Evolutionary conservation across 2,888 invertebrate genomes (phyloP).

Genomic region (Mechanitis mazaeus): DNA sequence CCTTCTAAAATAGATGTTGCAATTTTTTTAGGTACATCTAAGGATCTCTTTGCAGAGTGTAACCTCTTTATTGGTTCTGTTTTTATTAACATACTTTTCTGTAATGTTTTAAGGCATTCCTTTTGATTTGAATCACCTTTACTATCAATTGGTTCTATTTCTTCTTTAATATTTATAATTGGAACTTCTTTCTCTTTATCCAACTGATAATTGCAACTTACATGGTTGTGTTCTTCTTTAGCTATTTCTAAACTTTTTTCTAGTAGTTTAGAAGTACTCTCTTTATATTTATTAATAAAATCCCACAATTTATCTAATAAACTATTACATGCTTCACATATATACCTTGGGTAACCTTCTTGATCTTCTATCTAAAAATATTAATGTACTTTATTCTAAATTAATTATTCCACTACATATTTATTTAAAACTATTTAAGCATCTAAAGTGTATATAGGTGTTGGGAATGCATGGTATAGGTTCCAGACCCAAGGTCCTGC

Average conservation of each 20-base stretch:
- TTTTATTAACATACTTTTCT: constrained; percentile 24
- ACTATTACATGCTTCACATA: constrained; percentile 52
- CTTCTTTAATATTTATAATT: constrained; percentile 40
- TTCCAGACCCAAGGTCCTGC: too few relatives aligned
- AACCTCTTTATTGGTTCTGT: constrained; percentile 18
- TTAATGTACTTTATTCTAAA: not conserved
- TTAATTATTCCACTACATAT: too few relatives aligned
- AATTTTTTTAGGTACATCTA: constrained; percentile 42
- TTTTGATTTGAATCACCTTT: not conserved
- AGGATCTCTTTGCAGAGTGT: constrained; percentile 27
- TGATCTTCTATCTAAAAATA: constrained; percentile 57
- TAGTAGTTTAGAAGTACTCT: constrained; percentile 44
- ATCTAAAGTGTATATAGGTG: constrained; percentile 5
- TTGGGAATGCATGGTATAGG: constrained; percentile 1
- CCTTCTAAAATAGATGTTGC: constrained; percentile 64
- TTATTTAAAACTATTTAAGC: too few relatives aligned
- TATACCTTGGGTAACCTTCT: constrained; percentile 55
- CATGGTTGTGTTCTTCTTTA: constrained; percentile 43
- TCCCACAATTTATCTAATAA: constrained; percentile 45
- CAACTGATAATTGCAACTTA: constrained; percentile 29
- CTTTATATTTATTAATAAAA: constrained; percentile 55
- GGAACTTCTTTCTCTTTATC: constrained; percentile 37
- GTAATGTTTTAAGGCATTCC: not conserved
- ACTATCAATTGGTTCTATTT: constrained; percentile 19
- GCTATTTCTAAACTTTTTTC: constrained; percentile 42